A percentile compares a stretch with the other conserved stretches of the same genome.
These are phyloP conservation scores for Acipenser oxyrinchus DNA, from an alignment of 2,797 vertebrate species.

Conservation along the genomic window DNA sequence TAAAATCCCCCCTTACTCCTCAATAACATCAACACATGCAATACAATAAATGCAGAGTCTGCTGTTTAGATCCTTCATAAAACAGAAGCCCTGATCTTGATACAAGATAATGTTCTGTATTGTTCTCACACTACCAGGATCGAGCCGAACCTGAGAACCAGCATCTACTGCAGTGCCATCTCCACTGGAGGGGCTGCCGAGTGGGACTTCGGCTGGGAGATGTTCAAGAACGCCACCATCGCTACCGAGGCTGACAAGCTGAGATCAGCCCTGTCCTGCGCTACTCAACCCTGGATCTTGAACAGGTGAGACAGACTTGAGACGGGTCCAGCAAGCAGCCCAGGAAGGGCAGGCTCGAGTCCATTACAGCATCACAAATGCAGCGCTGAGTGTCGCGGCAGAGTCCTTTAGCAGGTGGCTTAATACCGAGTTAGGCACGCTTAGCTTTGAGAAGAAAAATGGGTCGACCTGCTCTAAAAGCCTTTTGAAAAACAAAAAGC, in stretches of 20 bases:
- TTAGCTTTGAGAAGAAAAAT: too few relatives aligned
- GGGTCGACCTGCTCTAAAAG: too few relatives aligned
- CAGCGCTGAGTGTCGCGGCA: not conserved
- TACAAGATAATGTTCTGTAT: too few relatives aligned
- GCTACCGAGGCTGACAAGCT: conserved; percentile 78
- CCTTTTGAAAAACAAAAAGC: too few relatives aligned
- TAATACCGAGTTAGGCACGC: too few relatives aligned
- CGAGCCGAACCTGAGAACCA: conserved; percentile 73
- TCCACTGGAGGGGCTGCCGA: conserved; percentile 57
- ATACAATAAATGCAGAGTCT: too few relatives aligned
- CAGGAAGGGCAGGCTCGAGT: too few relatives aligned
- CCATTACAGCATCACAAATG: not conserved
- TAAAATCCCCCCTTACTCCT: too few relatives aligned
- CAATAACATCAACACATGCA: too few relatives aligned
- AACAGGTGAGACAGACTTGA: conserved; percentile 57
- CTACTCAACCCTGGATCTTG: conserved; percentile 71
- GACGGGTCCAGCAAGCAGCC: too few relatives aligned
- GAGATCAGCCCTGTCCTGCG: conserved; percentile 68
- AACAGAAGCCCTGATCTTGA: too few relatives aligned
- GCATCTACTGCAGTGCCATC: conserved; percentile 79
- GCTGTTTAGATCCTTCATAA: too few relatives aligned
- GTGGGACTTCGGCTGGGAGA: conserved; percentile 81
- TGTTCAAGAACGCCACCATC: conserved; percentile 55
- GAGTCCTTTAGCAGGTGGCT: not conserved
- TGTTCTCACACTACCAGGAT: conserved; percentile 55